A percentile compares a stretch with the other conserved stretches of the same genome.
Evolutionary conservation across 2,113 vertebrate species (phyloP).

Genomic region (Meleagris gallopavo): DNA sequence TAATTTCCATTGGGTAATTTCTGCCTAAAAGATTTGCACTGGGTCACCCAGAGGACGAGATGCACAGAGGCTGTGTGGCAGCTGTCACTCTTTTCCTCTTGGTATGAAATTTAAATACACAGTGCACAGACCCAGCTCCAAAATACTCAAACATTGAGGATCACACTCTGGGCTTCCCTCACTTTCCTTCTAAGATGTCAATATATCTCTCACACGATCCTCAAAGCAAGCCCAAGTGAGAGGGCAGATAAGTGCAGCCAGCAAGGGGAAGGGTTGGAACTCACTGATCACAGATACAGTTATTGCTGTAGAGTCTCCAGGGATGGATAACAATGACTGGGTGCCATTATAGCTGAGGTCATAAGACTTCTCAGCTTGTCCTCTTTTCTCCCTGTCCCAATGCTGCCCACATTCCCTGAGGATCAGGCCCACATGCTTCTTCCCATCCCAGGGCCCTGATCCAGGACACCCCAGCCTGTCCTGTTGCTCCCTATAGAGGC

Average conservation of each 20-base stretch:
- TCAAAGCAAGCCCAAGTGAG: not conserved
- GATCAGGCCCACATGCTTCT: not conserved
- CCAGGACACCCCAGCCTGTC: accelerated
- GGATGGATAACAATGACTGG: not conserved
- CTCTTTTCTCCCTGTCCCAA: not conserved
- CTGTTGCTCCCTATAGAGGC: not conserved
- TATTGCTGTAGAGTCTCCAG: not conserved
- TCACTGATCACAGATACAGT: not conserved
- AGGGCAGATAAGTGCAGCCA: not conserved
- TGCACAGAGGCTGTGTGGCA: not conserved
- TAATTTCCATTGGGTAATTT: not conserved
- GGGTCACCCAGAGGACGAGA: not conserved
- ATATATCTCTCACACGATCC: not conserved
- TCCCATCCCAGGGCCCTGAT: not conserved
- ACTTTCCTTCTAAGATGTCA: accelerated
- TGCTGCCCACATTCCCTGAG: not conserved
- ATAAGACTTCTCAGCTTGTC: not conserved
- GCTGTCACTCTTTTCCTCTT: not conserved
- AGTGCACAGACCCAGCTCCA: not conserved
- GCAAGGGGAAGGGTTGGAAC: not conserved
- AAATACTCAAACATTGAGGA: not conserved
- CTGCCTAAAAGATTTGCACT: not conserved
- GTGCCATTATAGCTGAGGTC: not conserved
- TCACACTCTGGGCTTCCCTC: accelerated
- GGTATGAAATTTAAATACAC: not conserved